Evolutionary conservation across 2,797 vertebrate genomes (phyloP).

Genomic region (Cossypha heuglini): DNA sequence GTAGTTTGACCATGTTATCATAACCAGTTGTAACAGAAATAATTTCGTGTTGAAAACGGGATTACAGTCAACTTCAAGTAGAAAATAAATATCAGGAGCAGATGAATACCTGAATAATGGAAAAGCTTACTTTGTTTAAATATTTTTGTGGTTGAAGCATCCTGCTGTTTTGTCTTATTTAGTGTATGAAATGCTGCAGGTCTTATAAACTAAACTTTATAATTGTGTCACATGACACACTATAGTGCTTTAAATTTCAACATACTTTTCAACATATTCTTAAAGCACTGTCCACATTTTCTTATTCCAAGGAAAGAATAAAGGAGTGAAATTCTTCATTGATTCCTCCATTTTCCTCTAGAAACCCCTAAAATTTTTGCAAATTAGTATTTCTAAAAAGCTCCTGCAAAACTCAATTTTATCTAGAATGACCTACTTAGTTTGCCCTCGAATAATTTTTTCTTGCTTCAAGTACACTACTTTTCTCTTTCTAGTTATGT

Average conservation of each 20-base stretch:
- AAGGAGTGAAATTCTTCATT: not conserved
- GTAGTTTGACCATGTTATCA: not conserved
- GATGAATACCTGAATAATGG: not conserved
- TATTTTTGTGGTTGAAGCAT: not conserved
- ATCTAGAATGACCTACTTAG: not conserved
- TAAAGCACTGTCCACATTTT: not conserved
- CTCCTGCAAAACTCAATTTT: not conserved
- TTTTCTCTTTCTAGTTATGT: not conserved
- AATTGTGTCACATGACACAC: not conserved
- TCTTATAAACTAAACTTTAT: not conserved
- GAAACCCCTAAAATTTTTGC: not conserved
- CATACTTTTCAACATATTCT: not conserved
- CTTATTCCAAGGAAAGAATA: not conserved
- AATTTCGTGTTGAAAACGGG: slow-evolving; percentile 1
- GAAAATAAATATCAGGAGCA: slow-evolving; percentile 7
- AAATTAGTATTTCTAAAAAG: not conserved
- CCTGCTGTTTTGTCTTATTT: not conserved
- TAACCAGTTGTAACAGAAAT: not conserved
- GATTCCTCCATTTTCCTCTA: not conserved
- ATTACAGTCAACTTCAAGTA: slow-evolving; percentile 6
- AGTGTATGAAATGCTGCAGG: not conserved
- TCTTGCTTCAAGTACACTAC: not conserved
- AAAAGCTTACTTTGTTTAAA: slow-evolving; percentile 8
- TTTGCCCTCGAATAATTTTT: not conserved
- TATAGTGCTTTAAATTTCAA: not conserved